A percentile compares a stretch with the other conserved stretches of the same genome.
Evolutionary conservation across 2,113 vertebrate genomes (phyloP).

Genomic region (Pelusios castaneus): DNA sequence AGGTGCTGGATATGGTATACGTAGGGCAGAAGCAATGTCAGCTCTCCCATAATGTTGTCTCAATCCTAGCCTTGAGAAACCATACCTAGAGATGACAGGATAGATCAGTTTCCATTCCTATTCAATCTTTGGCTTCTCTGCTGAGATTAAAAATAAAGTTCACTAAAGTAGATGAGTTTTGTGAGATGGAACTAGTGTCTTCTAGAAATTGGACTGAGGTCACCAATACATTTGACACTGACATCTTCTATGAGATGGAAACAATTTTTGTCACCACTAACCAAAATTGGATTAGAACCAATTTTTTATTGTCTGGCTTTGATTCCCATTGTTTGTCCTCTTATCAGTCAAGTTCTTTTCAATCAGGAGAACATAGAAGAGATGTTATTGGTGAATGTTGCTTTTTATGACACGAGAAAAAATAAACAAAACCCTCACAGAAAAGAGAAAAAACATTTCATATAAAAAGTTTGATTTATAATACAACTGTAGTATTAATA

Average conservation of each 20-base stretch:
- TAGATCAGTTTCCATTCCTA: background rate
- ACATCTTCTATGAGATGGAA: background rate
- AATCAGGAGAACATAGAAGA: background rate
- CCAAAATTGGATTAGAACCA: background rate
- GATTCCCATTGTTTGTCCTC: background rate
- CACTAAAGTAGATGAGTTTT: background rate
- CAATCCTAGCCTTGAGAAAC: background rate
- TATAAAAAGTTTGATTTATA: background rate
- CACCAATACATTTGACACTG: background rate
- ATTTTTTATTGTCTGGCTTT: background rate
- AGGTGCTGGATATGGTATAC: background rate
- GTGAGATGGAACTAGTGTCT: background rate
- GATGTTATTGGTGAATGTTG: background rate
- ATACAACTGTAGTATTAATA: background rate
- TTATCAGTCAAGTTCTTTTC: background rate
- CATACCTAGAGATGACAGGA: background rate
- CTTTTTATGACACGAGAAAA: background rate
- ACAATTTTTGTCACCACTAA: background rate
- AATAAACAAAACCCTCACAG: background rate
- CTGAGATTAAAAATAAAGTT: background rate
- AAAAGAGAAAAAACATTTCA: background rate
- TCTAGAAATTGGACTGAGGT: background rate
- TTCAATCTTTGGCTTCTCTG: background rate
- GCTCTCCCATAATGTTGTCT: background rate
- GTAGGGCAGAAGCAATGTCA: background rate